Conservation (phyloP, 2,113 vertebrate species). For the Trichechus manatus region DNA sequence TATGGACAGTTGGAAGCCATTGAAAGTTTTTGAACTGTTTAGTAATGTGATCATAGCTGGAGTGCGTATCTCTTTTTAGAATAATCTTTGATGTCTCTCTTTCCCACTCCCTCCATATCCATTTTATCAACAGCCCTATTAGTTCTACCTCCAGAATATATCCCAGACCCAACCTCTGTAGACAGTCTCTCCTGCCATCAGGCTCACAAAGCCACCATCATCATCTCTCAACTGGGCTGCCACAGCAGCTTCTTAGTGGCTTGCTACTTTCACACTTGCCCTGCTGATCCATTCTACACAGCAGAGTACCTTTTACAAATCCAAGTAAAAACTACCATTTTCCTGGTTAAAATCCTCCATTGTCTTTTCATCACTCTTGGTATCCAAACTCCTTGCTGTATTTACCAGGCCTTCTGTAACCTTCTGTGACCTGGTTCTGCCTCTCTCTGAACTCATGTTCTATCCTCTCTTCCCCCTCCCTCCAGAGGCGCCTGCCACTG, state of each 20-base stretch:
- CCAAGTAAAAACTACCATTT: not conserved
- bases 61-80: not conserved
- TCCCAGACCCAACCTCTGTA: not conserved
- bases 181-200: not conserved
- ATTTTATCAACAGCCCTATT: not conserved
- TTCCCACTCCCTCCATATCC: not conserved
- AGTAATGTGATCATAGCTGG: not conserved
- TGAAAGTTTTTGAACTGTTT: not conserved
- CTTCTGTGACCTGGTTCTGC: not conserved
- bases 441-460: not conserved
- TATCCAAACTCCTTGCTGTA: not conserved
- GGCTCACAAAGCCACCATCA: not conserved
- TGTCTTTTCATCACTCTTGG: not conserved
- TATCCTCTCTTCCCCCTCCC: not conserved
- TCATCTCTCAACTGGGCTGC: not conserved
- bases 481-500: not conserved
- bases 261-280: not conserved
- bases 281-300: not conserved
- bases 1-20: not conserved
- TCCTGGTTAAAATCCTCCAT: not conserved
- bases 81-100: conserved; percentile 29
- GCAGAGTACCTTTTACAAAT: not conserved
- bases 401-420: not conserved
- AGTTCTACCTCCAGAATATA: not conserved
- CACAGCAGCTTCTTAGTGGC: not conserved